phyloP scores from a whole-genome alignment of 2,888 invertebrate genomes.

The Ommatoiulus sabulosus region DNA sequence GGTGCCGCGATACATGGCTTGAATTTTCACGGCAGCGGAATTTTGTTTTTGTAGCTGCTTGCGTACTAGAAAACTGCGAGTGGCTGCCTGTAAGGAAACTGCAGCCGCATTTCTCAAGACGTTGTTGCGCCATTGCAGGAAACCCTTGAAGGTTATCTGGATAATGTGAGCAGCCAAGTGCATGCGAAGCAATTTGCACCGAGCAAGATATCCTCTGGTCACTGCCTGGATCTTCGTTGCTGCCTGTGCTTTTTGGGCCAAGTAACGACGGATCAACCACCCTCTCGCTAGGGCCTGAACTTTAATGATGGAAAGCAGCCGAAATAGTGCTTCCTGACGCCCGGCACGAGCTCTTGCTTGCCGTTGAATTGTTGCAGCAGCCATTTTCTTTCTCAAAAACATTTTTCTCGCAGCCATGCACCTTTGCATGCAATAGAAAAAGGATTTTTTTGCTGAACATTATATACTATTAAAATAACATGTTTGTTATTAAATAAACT shows the following conservation, averaged over 20 bases:
- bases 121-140: neutral
- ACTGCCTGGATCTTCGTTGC: neutral
- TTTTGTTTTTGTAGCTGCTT: neutral
- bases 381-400: neutral
- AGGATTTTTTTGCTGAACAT: neutral
- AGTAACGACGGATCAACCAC: neutral
- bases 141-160: neutral
- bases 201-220: neutral
- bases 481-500: too few species aligned
- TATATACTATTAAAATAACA: neutral
- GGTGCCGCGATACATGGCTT: neutral
- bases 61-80: neutral
- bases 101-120: neutral
- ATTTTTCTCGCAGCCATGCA: neutral
- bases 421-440: neutral
- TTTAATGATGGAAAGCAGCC: neutral
- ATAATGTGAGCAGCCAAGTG: neutral
- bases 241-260: neutral
- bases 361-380: neutral
- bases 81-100: neutral
- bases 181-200: neutral
- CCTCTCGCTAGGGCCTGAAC: slow-evolving; percentile 6
- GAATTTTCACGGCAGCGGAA: neutral
- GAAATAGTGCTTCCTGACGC: neutral
- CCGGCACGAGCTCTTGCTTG: neutral